Conservation (phyloP, 2,888 invertebrate species). For the Seira ritae region DNA sequence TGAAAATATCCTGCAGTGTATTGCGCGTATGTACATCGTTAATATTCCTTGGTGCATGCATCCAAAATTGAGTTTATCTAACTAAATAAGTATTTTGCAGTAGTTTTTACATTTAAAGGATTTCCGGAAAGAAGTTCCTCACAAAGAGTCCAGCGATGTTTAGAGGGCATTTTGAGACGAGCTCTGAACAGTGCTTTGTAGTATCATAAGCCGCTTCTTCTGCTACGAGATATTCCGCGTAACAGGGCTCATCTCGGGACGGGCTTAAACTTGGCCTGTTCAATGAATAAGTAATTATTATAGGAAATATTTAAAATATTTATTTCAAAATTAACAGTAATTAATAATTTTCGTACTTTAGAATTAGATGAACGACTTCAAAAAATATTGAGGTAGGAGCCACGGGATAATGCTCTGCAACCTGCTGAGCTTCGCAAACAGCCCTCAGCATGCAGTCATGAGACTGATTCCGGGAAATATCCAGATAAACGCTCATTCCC, state of each 20-base stretch:
- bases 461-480: slow-evolving; percentile 23
- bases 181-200: slow-evolving; percentile 26
- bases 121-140: slow-evolving; percentile 52
- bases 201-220: slow-evolving; percentile 34
- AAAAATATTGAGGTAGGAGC: slow-evolving; percentile 50
- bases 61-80: too few species aligned
- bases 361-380: slow-evolving; percentile 49
- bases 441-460: slow-evolving; percentile 40
- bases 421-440: slow-evolving; percentile 38
- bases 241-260: slow-evolving; percentile 27
- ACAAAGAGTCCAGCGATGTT: slow-evolving; percentile 54
- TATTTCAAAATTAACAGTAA: too few species aligned
- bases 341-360: slow-evolving; percentile 23
- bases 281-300: neutral
- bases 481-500: slow-evolving; percentile 41
- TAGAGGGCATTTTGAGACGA: slow-evolving; percentile 47
- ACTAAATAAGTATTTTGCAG: too few species aligned
- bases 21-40: too few species aligned
- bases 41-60: too few species aligned
- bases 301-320: too few species aligned
- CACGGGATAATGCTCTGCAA: slow-evolving; percentile 37
- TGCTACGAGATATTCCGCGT: slow-evolving; percentile 29
- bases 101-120: neutral
- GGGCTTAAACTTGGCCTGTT: slow-evolving; percentile 45
- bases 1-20: too few species aligned